phyloP scores from a whole-genome alignment of 2,113 vertebrate species.

The Ondatra zibethicus region DNA sequence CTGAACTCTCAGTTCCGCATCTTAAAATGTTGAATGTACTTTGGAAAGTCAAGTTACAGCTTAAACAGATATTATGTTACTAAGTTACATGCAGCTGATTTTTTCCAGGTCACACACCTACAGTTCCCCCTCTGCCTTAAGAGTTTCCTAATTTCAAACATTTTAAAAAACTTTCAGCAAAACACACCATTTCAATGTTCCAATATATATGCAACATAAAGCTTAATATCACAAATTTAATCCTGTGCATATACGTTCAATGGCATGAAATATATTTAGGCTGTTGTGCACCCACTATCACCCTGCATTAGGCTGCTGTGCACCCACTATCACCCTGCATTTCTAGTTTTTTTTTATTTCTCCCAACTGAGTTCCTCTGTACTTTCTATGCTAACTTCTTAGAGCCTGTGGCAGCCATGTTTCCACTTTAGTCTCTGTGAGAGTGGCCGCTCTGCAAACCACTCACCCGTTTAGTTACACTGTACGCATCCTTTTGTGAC shows the following conservation, averaged over 20 bases:
- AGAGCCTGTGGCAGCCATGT: background rate
- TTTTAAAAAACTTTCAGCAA: constrained; percentile 21
- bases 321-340: background rate
- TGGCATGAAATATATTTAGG: background rate
- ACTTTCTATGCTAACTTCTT: background rate
- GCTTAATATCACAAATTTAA: background rate
- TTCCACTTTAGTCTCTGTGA: background rate
- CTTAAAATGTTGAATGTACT: constrained; percentile 32
- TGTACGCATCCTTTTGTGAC: background rate
- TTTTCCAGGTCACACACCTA: background rate
- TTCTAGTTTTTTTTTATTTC: background rate
- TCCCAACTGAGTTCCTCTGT: background rate
- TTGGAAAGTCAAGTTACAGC: constrained; percentile 41
- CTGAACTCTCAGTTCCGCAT: background rate
- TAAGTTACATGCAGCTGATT: constrained; percentile 17
- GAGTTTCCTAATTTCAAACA: background rate
- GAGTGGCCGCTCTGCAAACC: background rate
- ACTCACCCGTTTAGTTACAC: background rate
- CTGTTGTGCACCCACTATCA: background rate
- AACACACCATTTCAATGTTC: background rate
- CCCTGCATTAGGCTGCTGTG: background rate
- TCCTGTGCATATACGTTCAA: background rate
- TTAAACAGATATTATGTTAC: background rate
- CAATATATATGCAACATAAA: background rate
- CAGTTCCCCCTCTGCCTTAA: background rate